Evolutionary conservation across 2,888 invertebrate genomes (phyloP).

Genomic region (Hydraecia micacea): DNA sequence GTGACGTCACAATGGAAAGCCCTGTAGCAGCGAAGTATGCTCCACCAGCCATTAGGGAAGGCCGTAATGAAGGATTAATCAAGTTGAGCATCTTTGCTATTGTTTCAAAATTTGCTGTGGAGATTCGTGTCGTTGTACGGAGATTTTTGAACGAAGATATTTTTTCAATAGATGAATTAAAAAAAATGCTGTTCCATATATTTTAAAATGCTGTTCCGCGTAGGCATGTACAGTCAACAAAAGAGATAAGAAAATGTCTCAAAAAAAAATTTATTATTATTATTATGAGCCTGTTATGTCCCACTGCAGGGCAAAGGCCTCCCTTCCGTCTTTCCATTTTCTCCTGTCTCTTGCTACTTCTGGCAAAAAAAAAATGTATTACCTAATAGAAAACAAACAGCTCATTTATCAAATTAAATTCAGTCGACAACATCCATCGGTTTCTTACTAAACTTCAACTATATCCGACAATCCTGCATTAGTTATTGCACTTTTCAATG

Average conservation of each 20-base stretch:
- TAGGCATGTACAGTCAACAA: not conserved
- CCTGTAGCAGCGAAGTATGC: slow-evolving; percentile 41
- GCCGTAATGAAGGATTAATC: slow-evolving; percentile 43
- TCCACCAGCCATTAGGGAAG: slow-evolving; percentile 41
- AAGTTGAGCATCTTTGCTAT: slow-evolving; percentile 52
- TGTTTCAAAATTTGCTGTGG: slow-evolving; percentile 32
- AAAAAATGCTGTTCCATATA: not conserved
- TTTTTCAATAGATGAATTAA: not conserved
- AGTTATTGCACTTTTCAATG: not conserved
- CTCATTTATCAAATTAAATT: too few relatives aligned
- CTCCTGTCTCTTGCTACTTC: too few relatives aligned
- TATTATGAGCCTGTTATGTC: too few relatives aligned
- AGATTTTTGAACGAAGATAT: not conserved
- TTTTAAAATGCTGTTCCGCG: not conserved
- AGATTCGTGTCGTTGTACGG: not conserved
- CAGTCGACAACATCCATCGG: too few relatives aligned
- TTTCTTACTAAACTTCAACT: too few relatives aligned
- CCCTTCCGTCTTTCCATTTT: too few relatives aligned
- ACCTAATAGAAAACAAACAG: too few relatives aligned
- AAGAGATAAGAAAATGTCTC: too few relatives aligned
- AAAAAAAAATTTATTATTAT: too few relatives aligned
- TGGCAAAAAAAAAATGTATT: too few relatives aligned
- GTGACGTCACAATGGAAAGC: slow-evolving; percentile 63
- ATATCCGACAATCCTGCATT: too few relatives aligned
- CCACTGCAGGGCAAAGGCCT: too few relatives aligned